phyloP scores from a whole-genome alignment of 2,888 invertebrate genomes.

The Ametastegia equiseti region DNA sequence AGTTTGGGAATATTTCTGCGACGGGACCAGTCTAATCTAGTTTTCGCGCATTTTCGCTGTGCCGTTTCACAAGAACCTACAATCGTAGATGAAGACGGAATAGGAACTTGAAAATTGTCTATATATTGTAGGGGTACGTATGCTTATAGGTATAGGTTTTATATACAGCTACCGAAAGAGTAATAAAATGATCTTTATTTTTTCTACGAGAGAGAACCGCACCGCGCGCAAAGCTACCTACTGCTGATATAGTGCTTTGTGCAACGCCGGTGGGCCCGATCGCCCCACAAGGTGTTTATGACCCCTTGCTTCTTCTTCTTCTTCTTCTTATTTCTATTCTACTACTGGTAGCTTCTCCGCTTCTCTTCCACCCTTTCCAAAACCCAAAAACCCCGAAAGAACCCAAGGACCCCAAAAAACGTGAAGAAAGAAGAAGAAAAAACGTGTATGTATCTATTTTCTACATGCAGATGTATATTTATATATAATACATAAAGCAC shows the following conservation, averaged over 20 bases:
- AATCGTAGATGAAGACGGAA: too few species aligned
- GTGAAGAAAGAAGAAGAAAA: background rate
- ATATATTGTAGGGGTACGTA: too few species aligned
- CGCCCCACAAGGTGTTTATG: conserved; percentile 37
- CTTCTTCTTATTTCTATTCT: background rate
- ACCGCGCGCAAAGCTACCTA: too few species aligned
- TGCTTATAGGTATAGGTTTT: background rate
- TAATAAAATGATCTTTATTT: background rate
- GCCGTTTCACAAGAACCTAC: too few species aligned
- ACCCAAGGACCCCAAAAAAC: background rate
- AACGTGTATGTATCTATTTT: too few species aligned
- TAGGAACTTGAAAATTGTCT: too few species aligned
- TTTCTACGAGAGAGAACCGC: too few species aligned
- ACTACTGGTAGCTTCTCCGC: background rate
- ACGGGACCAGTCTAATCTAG: too few species aligned
- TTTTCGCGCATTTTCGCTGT: too few species aligned
- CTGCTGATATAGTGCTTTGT: background rate
- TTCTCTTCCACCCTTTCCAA: background rate
- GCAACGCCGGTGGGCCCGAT: conserved; percentile 31
- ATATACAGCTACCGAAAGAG: background rate
- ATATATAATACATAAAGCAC: too few species aligned
- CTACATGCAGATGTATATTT: too few species aligned
- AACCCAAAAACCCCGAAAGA: background rate
- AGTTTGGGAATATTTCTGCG: too few species aligned
- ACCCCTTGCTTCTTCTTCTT: background rate